Evolutionary conservation across 2,113 vertebrate species (phyloP).

Genomic region (Athene cunicularia): DNA sequence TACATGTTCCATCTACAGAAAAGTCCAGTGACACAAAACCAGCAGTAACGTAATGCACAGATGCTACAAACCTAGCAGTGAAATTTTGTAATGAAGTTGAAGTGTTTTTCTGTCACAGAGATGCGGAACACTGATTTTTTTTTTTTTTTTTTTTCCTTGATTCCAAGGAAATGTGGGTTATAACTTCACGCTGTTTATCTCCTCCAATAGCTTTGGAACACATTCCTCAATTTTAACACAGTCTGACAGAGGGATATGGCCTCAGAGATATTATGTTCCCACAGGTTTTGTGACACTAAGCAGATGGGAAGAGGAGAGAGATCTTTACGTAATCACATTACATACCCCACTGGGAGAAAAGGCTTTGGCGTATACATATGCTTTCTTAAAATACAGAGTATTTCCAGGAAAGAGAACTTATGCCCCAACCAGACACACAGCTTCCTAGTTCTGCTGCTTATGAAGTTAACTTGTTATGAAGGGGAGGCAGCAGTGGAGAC

Average conservation of each 20-base stretch:
- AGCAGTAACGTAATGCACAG: background rate
- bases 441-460: background rate
- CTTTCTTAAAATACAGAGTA: background rate
- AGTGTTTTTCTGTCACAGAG: background rate
- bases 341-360: background rate
- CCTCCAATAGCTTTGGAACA: background rate
- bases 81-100: background rate
- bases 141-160: background rate
- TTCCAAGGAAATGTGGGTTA: background rate
- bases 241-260: background rate
- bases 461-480: background rate
- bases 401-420: constrained; percentile 5
- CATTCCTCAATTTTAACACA: background rate
- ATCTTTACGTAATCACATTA: constrained; percentile 15
- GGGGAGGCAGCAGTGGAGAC: background rate
- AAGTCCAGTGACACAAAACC: background rate
- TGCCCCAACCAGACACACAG: background rate
- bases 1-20: background rate
- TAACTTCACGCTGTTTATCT: background rate
- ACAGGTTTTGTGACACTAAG: constrained; percentile 24
- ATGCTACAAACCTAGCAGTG: background rate
- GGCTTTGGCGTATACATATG: background rate
- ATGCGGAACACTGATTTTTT: background rate
- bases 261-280: background rate
- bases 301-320: constrained; percentile 33